phyloP scores from a whole-genome alignment of 2,888 invertebrate genomes.

The Syritta pipiens region DNA sequence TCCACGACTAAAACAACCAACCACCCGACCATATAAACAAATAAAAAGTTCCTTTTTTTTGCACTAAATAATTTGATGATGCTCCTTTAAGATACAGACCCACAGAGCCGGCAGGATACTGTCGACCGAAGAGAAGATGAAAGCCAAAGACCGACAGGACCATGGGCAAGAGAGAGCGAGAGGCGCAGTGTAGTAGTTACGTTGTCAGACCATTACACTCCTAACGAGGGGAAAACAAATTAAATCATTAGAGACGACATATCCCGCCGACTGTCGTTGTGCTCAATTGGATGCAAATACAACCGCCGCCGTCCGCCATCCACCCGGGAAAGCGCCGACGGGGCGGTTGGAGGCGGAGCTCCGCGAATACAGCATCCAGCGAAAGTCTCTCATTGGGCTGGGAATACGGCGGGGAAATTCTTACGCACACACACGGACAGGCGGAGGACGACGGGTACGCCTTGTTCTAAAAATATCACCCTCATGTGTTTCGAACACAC shows the following conservation, averaged over 20 bases:
- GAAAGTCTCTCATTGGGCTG: conserved; percentile 35
- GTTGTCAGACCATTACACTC: conserved; percentile 77
- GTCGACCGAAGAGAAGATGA: not conserved
- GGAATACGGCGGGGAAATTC: conserved; percentile 36
- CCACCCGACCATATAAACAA: conserved; percentile 76
- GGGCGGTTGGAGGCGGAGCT: conserved; percentile 43
- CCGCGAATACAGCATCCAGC: conserved; percentile 64
- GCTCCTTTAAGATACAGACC: conserved; percentile 58
- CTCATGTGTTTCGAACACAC: conserved; percentile 53
- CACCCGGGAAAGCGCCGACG: not conserved
- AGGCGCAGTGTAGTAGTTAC: conserved; percentile 47
- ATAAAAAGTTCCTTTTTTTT: conserved; percentile 78
- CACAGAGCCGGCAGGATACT: not conserved
- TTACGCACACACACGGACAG: not conserved
- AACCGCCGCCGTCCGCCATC: conserved; percentile 47
- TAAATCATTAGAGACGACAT: conserved; percentile 78
- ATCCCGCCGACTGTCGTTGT: conserved; percentile 54
- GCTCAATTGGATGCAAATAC: conserved; percentile 66
- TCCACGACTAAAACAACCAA: conserved; percentile 39
- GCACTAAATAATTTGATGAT: conserved; percentile 79
- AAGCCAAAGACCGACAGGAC: conserved; percentile 23
- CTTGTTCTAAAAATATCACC: conserved; percentile 46
- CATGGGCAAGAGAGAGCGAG: conserved; percentile 22
- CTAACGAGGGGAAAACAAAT: conserved; percentile 79
- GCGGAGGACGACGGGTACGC: not conserved